Base-by-base conservation (phyloP, 2,888 invertebrate species). In the Stenodera caucasica region DNA sequence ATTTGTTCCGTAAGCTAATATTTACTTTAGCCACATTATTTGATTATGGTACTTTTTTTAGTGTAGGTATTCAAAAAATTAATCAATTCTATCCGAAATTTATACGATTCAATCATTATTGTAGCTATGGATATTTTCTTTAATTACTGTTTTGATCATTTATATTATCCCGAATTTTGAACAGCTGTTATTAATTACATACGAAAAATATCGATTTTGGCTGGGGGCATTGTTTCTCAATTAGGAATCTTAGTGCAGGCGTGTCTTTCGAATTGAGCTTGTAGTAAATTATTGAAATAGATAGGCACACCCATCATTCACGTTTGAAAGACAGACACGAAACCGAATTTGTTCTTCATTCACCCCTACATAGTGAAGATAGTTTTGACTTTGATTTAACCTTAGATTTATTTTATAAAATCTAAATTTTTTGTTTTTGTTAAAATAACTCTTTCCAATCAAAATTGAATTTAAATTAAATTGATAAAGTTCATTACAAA, bases 11-110 rank as follows among this genome's bases (percentile, higher is more conserved):
- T n/a, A n/a, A n/a, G n/a, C n/a, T n/a, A n/a, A n/a, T n/a, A n/a
- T 53, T 40, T 12, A 33, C 18, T 30, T 30, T n/a, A 23, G 37
- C 49, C 15, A 53, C 40, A 15, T 49, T 14, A 49, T 49, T 49
- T 9, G 8, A 9, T 12, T 49, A 53, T 54, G 26, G 21, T 18
- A 37, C 21, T 8, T 15, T 35, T 52, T 9, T 33, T 37, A 12
- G 29, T 55, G 40, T 35, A 30, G 54, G 40, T 40, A 55, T 58
- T 58, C 50, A 55, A 58, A 59, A 54, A 59, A 59, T 55, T 59
- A 59, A 30, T 55, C 37, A 55, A 55, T 55, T 49, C 18, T 23
- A 8, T 32, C 15, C 26, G 3, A 26, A 26, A 26, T 26, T 5
- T 2, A 26, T 26, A 26, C 5, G 2, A 26, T 26, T 26, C 26